These are phyloP conservation scores for Scaptomyza pallida DNA, from an alignment of 1,140 invertebrate species.

Conservation along the genomic window DNA sequence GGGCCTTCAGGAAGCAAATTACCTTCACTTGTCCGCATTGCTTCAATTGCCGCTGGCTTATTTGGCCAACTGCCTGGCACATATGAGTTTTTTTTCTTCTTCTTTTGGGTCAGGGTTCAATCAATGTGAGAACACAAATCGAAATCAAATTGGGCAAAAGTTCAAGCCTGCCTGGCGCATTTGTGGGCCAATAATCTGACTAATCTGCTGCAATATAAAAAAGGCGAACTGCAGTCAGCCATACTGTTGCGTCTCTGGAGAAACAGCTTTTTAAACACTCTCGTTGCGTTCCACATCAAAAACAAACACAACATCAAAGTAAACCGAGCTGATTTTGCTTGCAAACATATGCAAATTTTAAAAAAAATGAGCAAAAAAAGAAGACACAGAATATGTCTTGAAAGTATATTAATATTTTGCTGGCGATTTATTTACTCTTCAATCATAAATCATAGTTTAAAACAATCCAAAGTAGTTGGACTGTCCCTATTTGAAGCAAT, in stretches of 20 bases:
- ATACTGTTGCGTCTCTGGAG: conserved; percentile 21
- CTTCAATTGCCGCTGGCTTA: conserved; percentile 28
- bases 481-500: not conserved
- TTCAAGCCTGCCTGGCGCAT: conserved; percentile 12
- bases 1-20: conserved; percentile 52
- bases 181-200: conserved; percentile 32
- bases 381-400: not conserved
- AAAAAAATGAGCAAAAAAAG: not conserved
- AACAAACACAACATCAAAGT: conserved; percentile 53
- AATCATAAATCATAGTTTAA: conserved; percentile 47
- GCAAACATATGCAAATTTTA: conserved; percentile 51
- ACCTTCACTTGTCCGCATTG: conserved; percentile 66
- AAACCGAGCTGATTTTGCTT: conserved; percentile 32
- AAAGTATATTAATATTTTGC: conserved; percentile 20
- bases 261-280: conserved; percentile 40
- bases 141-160: conserved; percentile 22
- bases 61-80: conserved; percentile 2
- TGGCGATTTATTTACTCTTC: conserved; percentile 3
- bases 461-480: conserved; percentile 31
- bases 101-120: conserved; percentile 56
- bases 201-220: conserved; percentile 40
- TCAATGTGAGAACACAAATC: conserved; percentile 9
- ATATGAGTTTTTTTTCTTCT: conserved; percentile 19
- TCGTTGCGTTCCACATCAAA: conserved; percentile 38
- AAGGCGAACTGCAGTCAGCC: conserved; percentile 4